These are phyloP conservation scores for Sebastes melanostomus DNA, from an alignment of 2,797 vertebrate species.

Conservation along the genomic window DNA sequence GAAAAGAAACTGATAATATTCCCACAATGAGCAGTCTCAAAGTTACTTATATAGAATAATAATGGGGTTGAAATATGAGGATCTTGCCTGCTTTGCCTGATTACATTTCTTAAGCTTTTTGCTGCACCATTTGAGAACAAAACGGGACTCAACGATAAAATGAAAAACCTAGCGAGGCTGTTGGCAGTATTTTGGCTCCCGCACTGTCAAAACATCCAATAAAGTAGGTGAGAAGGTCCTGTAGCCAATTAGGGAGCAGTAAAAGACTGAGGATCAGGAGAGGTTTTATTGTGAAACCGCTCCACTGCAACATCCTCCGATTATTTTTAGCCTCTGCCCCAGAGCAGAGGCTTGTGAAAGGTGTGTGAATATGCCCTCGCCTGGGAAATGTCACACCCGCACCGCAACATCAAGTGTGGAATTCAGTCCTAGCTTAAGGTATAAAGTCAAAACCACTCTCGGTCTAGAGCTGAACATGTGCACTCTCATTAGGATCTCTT, in stretches of 20 bases:
- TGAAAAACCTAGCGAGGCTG: constrained; percentile 3
- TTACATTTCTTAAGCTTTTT: background rate
- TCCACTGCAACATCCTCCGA: constrained; percentile 54
- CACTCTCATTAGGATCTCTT: constrained; percentile 67
- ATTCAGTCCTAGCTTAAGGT: constrained; percentile 66
- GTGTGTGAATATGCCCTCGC: constrained; percentile 71
- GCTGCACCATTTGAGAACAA: constrained; percentile 7
- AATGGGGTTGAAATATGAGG: background rate
- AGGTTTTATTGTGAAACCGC: constrained; percentile 62
- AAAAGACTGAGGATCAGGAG: constrained; percentile 55
- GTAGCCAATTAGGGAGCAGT: constrained; percentile 69
- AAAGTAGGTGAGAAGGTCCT: constrained; percentile 71
- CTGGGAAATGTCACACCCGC: constrained; percentile 68
- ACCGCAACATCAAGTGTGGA: constrained; percentile 59
- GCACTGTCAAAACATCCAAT: constrained; percentile 67
- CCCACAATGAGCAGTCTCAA: background rate
- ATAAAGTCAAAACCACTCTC: constrained; percentile 67
- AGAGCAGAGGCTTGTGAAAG: constrained; percentile 63
- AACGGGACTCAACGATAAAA: constrained; percentile 23
- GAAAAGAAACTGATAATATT: background rate
- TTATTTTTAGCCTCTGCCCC: constrained; percentile 72
- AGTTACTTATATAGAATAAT: background rate
- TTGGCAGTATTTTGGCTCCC: constrained; percentile 46
- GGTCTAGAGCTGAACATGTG: constrained; percentile 62
- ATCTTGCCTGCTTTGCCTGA: background rate